phyloP scores from a whole-genome alignment of 1,140 invertebrate genomes.

The Colletes gigas region DNA sequence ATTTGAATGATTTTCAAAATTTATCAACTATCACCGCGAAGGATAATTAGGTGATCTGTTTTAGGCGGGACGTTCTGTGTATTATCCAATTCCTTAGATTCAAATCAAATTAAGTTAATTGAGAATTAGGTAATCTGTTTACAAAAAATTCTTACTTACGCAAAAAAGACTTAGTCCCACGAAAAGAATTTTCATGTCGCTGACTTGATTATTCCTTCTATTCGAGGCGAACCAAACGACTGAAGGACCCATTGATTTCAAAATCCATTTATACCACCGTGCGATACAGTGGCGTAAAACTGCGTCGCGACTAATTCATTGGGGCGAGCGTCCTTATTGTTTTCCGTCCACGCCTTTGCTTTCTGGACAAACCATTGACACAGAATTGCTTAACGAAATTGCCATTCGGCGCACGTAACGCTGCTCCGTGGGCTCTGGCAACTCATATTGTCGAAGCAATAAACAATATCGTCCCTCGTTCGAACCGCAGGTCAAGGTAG shows the following conservation, averaged over 20 bases:
- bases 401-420: conserved; percentile 61
- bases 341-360: conserved; percentile 59
- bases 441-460: conserved; percentile 49
- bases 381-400: conserved; percentile 67
- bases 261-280: conserved; percentile 68
- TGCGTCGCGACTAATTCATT: conserved; percentile 46
- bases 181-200: conserved; percentile 48
- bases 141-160: conserved; percentile 55
- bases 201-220: conserved; percentile 17
- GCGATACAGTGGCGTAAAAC: conserved; percentile 59
- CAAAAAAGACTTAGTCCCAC: conserved; percentile 59
- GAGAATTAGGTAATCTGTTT: too few species aligned
- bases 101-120: too few species aligned
- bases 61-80: too few species aligned
- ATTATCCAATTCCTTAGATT: too few species aligned
- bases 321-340: conserved; percentile 49
- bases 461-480: conserved; percentile 51
- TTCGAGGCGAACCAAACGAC: conserved; percentile 37
- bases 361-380: conserved; percentile 58
- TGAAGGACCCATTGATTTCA: conserved; percentile 58
- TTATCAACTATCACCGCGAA: too few species aligned
- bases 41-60: too few species aligned
- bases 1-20: too few species aligned
- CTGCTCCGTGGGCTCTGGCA: conserved; percentile 50
- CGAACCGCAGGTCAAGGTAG: conserved; percentile 58